phyloP scores from a whole-genome alignment of 2,113 vertebrate genomes.

The Podilymbus podiceps region DNA sequence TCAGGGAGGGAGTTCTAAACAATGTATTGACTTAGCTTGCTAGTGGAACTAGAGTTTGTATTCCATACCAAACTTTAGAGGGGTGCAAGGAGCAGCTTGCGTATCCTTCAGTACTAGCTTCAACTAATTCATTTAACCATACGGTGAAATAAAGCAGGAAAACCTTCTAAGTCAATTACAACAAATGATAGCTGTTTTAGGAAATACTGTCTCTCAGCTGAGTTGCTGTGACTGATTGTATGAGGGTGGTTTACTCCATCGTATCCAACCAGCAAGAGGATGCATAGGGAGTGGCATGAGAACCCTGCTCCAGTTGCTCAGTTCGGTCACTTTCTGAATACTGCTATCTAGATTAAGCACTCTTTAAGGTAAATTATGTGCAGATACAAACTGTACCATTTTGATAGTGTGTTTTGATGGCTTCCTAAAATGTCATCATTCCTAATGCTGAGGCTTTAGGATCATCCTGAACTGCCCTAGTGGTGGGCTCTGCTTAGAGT shows the following conservation, averaged over 20 bases:
- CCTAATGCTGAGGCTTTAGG: neutral
- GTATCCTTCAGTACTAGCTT: neutral
- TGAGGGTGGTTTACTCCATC: neutral
- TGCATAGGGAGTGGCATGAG: rapidly evolving
- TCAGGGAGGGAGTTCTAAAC: neutral
- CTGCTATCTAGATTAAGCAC: neutral
- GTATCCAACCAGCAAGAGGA: neutral
- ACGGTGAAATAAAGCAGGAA: neutral
- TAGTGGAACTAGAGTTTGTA: neutral
- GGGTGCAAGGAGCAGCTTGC: neutral
- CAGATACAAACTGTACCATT: neutral
- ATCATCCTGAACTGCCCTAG: neutral
- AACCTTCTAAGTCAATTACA: neutral
- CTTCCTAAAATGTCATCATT: neutral
- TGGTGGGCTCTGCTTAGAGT: neutral
- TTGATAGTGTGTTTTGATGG: neutral
- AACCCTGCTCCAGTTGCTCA: neutral
- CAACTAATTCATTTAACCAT: neutral
- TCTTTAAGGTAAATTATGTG: neutral
- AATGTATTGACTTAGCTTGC: neutral
- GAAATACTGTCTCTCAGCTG: neutral
- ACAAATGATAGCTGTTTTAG: neutral
- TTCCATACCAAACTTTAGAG: neutral
- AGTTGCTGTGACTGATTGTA: neutral
- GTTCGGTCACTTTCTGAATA: neutral